Conservation (phyloP, 2,113 vertebrate genomes). For the Anguilla rostrata region DNA sequence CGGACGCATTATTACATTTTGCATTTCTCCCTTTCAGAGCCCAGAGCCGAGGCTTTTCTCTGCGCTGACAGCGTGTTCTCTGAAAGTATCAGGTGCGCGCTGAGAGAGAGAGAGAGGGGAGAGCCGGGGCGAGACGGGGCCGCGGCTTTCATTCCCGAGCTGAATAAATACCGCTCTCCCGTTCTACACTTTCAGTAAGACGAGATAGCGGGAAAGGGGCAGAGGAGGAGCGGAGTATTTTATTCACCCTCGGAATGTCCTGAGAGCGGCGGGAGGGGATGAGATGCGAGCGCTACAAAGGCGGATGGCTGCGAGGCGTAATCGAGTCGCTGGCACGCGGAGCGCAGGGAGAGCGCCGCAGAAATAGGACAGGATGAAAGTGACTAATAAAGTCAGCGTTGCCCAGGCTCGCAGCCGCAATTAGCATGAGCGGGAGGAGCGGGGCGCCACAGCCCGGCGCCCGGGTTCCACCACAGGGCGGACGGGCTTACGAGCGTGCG, state of each 20-base stretch:
- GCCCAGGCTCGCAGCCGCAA: background rate
- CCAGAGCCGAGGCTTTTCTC: constrained; percentile 26
- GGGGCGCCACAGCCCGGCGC: background rate
- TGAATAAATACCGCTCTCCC: constrained; percentile 44
- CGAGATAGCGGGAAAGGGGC: constrained; percentile 37
- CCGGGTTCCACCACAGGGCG: background rate
- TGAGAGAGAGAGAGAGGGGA: background rate
- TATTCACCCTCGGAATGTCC: constrained; percentile 50
- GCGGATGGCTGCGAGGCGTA: constrained; percentile 38
- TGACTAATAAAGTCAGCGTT: constrained; percentile 26
- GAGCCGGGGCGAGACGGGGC: background rate
- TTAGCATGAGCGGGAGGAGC: constrained; percentile 6
- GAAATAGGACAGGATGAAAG: constrained; percentile 40
- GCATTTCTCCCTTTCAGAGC: constrained; percentile 39
- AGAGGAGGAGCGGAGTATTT: constrained; percentile 36
- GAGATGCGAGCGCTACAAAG: constrained; percentile 40
- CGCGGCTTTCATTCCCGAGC: constrained; percentile 33
- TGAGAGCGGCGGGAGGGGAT: constrained; percentile 37
- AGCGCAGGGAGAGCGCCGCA: constrained; percentile 10
- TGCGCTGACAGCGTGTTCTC: constrained; percentile 34
- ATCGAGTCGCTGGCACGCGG: constrained; percentile 31
- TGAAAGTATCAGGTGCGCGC: constrained; percentile 49
- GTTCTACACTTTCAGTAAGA: constrained; percentile 45
- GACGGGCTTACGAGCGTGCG: background rate
- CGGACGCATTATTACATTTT: constrained; percentile 36